Percentiles rank a stretch among this genome's conserved stretches.
phyloP scores from a whole-genome alignment of 2,888 invertebrate genomes.

The Quadroppia sp. region DNA sequence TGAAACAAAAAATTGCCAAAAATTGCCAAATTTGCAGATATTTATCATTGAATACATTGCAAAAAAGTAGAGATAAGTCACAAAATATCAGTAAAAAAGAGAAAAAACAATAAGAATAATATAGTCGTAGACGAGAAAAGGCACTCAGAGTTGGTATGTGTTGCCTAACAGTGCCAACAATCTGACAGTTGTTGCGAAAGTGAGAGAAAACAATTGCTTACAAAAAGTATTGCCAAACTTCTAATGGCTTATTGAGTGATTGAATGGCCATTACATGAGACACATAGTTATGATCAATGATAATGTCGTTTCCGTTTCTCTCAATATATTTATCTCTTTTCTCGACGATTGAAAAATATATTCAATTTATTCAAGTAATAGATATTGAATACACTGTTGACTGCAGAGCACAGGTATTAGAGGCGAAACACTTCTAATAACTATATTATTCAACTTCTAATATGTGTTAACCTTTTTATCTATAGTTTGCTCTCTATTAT shows the following conservation, averaged over 20 bases:
- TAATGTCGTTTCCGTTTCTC: conserved; percentile 4
- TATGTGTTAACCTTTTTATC: conserved; percentile 3
- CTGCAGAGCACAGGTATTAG: background rate
- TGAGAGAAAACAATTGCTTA: background rate
- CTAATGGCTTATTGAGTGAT: conserved; percentile 34
- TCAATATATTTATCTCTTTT: background rate
- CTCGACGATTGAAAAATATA: conserved; percentile 15
- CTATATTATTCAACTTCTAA: background rate
- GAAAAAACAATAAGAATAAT: background rate
- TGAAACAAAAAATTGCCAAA: conserved; percentile 6
- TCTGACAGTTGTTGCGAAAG: background rate
- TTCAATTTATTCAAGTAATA: background rate
- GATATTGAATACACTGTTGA: background rate
- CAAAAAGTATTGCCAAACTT: background rate
- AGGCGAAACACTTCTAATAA: conserved; percentile 6
- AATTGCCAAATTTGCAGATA: conserved; percentile 21
- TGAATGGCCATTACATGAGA: conserved; percentile 20
- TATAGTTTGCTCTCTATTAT: background rate
- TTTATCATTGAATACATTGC: conserved; percentile 3
- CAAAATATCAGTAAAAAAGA: background rate
- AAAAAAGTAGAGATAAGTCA: background rate
- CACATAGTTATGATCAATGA: conserved; percentile 26
- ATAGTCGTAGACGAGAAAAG: background rate
- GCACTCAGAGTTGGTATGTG: no score
- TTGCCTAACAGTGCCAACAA: background rate